Base-by-base conservation (phyloP, 2,797 vertebrate genomes). In the Meda fulgida region DNA sequence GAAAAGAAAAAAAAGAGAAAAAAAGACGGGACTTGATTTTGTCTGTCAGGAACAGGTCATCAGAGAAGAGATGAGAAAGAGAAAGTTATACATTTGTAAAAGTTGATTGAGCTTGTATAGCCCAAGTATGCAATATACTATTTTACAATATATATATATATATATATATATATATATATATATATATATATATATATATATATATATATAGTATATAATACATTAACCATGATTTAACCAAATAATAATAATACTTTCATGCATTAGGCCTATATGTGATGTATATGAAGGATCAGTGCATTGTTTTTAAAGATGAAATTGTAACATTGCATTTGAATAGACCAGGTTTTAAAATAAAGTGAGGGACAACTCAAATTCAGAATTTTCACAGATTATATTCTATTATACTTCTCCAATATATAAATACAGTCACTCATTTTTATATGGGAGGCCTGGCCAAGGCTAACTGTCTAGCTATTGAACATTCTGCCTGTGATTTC, bases 401-500 rank as follows among this genome's bases (percentile, higher is more conserved):
- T 26, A 26, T 36, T 60, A 58, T 38, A 53, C 18, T 3, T 77
- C 23, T 26, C 13, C 13, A 7, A 40, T 11, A 66, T 34, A 66
- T 26, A 51, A 10, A 51, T 55, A 38, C 4, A 46, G 18, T 23
- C 7, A 14, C 31, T 76, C 55, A 23, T 8, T 55, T 53, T 55
- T 53, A 79, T 66, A 21, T 66, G 29, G 29, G 60, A 67, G 19
- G 29, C 46, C 46, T 48, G 46, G 14, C 19, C 60, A 63, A 34
- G 19, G 43, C 29, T 55, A 46, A 18, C 14, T 80, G 60, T 34
- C 18, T 40, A 78, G 26, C 16, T 66, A 67, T 67, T 48, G 40
- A 36, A 80, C 29, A 80, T 66, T 65, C 31, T 23, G 38, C 26
- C 38, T 29, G 18, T 48, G 60, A 79, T 79, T 79, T 79, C 18